Conservation (phyloP, 2,113 vertebrate genomes). For the Gyps fulvus region DNA sequence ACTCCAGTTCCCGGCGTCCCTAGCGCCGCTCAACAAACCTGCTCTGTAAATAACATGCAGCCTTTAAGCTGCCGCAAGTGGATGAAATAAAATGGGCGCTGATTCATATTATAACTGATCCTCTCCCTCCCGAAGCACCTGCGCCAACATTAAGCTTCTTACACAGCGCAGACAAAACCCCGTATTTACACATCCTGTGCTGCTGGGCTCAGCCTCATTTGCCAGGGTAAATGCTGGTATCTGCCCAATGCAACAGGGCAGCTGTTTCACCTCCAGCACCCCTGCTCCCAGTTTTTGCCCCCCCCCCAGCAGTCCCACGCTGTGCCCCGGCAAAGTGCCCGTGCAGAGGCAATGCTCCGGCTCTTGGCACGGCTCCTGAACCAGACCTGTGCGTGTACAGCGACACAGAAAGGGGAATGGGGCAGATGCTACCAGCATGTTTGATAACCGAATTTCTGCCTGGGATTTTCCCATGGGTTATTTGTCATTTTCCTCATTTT, state of each 20-base stretch:
- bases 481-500: not conserved
- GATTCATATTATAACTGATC: not conserved
- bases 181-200: not conserved
- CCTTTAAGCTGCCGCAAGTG: not conserved
- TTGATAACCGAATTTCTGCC: not conserved
- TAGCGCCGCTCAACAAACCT: not conserved
- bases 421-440: not conserved
- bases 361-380: not conserved
- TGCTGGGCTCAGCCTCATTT: not conserved
- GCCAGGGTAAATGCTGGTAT: not conserved
- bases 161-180: not conserved
- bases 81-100: constrained; percentile 13
- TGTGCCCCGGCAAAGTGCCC: not conserved
- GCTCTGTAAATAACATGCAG: constrained; percentile 35
- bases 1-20: not conserved
- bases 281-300: not conserved
- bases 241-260: not conserved
- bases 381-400: fast-evolving
- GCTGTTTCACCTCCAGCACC: not conserved
- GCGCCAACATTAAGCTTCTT: not conserved
- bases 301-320: fast-evolving
- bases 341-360: fast-evolving
- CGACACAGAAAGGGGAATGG: fast-evolving
- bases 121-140: not conserved
- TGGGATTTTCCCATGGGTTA: not conserved